phyloP scores from a whole-genome alignment of 2,888 invertebrate species.

The Hirtodrosophila trivittata region DNA sequence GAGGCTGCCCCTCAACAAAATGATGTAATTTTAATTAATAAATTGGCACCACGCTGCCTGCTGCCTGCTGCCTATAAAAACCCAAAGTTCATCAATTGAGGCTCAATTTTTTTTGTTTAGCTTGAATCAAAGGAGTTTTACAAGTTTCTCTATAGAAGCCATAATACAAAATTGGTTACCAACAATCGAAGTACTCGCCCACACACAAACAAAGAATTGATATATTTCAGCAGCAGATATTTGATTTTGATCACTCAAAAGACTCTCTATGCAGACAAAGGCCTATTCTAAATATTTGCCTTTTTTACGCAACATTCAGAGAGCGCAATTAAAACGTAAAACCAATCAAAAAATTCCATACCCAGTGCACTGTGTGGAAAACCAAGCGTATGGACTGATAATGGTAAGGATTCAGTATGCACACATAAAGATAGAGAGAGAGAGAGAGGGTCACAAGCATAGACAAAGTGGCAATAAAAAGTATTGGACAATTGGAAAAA shows the following conservation, averaged over 20 bases:
- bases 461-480: slow-evolving; percentile 47
- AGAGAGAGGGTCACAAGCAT: slow-evolving; percentile 1
- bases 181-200: too few relatives aligned
- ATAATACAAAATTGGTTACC: slow-evolving; percentile 12
- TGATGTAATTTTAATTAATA: slow-evolving; percentile 56
- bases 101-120: slow-evolving; percentile 2
- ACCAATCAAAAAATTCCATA: slow-evolving; percentile 76
- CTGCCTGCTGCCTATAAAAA: background rate
- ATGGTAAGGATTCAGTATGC: slow-evolving; percentile 39
- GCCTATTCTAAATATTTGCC: slow-evolving; percentile 29
- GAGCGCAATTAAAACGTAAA: slow-evolving; percentile 68
- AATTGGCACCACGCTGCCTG: slow-evolving; percentile 37
- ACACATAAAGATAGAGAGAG: background rate
- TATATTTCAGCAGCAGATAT: slow-evolving; percentile 35
- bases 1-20: slow-evolving; percentile 33
- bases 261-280: slow-evolving; percentile 28
- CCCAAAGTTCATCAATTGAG: slow-evolving; percentile 10
- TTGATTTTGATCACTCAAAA: slow-evolving; percentile 52
- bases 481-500: slow-evolving; percentile 56
- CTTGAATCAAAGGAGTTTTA: too few relatives aligned
- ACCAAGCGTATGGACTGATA: slow-evolving; percentile 49
- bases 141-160: too few relatives aligned
- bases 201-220: slow-evolving; percentile 32
- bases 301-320: slow-evolving; percentile 18
- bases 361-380: slow-evolving; percentile 31